Evolutionary conservation across 2,888 invertebrate genomes (phyloP).

Genomic region (Odontocerum albicorne): DNA sequence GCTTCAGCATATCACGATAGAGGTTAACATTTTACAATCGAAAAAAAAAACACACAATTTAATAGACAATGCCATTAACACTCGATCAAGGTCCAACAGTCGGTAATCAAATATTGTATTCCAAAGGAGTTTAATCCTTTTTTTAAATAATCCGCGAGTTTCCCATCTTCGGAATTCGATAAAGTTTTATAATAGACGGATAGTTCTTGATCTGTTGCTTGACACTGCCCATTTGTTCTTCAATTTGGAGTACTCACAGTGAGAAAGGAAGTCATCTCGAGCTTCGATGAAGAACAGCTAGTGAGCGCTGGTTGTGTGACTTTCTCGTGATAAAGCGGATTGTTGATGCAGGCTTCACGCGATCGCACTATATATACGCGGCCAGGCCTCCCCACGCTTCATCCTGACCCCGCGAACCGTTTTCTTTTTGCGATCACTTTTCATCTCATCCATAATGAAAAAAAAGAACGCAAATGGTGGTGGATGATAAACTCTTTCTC

Average conservation of each 20-base stretch:
- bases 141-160: no score
- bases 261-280: slow-evolving; percentile 27
- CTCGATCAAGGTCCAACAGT: no score
- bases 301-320: slow-evolving; percentile 5
- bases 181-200: no score
- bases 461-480: slow-evolving; percentile 18
- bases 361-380: slow-evolving; percentile 18
- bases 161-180: no score
- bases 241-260: slow-evolving; percentile 23
- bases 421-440: slow-evolving; percentile 32
- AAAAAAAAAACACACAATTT: no score
- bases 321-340: slow-evolving; percentile 8
- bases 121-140: no score
- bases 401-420: slow-evolving; percentile 22
- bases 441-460: slow-evolving; percentile 24
- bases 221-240: not conserved
- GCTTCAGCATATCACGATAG: no score
- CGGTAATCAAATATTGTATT: no score
- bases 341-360: slow-evolving; percentile 7
- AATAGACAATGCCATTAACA: no score
- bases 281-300: slow-evolving; percentile 1
- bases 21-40: no score
- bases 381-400: slow-evolving; percentile 13
- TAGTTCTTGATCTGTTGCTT: no score
- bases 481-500: slow-evolving; percentile 15